Base-by-base conservation (phyloP, 2,113 vertebrate species). In the Isichthys henryi region DNA sequence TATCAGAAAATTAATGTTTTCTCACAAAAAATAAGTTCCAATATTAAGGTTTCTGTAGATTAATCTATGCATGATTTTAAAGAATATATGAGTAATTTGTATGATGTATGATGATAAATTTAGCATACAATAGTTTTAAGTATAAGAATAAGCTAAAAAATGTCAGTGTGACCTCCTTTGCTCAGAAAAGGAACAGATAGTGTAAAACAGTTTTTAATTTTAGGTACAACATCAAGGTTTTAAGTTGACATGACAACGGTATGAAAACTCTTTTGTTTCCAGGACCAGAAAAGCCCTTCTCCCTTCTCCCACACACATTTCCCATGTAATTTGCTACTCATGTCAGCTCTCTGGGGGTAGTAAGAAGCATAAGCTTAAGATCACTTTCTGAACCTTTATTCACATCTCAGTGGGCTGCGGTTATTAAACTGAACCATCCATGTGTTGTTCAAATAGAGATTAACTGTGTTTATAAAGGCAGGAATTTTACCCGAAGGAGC, bases 281-380 rank as follows among this genome's bases (percentile, higher is more conserved):
- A 35, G 35, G 70, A 80, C 15, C 0, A 43, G 35, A 39, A 80
- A 19, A 39, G 31, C 74, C n/a, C 62, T 3, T 70, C 62, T 70
- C 31, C 10, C 52, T n/a, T 21, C 74, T 86, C 90, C 92, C 90
- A 90, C 92, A 90, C 53, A 92, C 89, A 48, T 88, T 93, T 95
- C 93, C 91, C 93, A 94, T 91, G 91, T 91, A 23, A 10, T 91
- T 88, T 21, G 49, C n/a, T 89, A 66, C 88, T 3, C 8, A 90
- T 89, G 90, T 70, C 89, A 90, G 58, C 19, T 10, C 23, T 62
- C 87, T 92, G 85, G 31, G 70, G 74, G 48, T 46, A 49, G 19
- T 48, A 23, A 27, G 15, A 9, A 13, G 21, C 10, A 10, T 46
- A 23, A 48, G n/a, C 21, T 23, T 27, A 23, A 31, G 58, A 58